Evolutionary conservation across 2,888 invertebrate species (phyloP).

Genomic region (Cerceris rybyensis): DNA sequence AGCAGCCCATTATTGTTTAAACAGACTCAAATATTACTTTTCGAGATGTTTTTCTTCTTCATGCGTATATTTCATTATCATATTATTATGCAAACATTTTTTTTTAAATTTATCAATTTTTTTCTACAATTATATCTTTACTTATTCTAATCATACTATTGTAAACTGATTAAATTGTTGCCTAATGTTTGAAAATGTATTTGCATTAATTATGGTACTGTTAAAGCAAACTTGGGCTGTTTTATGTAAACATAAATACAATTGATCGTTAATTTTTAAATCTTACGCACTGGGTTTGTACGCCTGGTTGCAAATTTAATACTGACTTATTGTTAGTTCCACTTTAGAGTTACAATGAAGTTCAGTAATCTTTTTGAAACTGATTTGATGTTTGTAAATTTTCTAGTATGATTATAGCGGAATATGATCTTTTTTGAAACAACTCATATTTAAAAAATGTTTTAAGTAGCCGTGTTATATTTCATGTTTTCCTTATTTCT

Average conservation of each 20-base stretch:
- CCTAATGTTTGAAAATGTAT: background rate
- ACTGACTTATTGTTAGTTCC: background rate
- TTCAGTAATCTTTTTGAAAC: conserved; percentile 8
- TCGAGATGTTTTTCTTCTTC: conserved; percentile 19
- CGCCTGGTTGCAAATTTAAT: conserved; percentile 16
- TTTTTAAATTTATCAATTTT: background rate
- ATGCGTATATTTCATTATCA: background rate
- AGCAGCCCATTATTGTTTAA: conserved; percentile 32
- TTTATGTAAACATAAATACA: conserved; percentile 7
- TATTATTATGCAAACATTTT: background rate
- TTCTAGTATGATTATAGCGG: background rate
- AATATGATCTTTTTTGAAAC: background rate
- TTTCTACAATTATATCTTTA: background rate
- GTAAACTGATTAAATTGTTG: conserved; percentile 1
- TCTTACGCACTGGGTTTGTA: conserved; percentile 7
- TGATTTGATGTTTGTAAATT: background rate
- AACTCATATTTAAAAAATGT: conserved; percentile 1
- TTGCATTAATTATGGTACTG: background rate
- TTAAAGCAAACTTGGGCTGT: conserved; percentile 24
- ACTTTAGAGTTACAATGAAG: background rate
- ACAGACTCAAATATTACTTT: conserved; percentile 6
- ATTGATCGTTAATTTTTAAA: conserved; percentile 10
- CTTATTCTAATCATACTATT: background rate
- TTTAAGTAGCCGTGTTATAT: conserved; percentile 4
- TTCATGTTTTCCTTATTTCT: conserved; percentile 4